These are phyloP conservation scores for Drosophila lini DNA, from an alignment of 1,140 invertebrate genomes.

Conservation along the genomic window DNA sequence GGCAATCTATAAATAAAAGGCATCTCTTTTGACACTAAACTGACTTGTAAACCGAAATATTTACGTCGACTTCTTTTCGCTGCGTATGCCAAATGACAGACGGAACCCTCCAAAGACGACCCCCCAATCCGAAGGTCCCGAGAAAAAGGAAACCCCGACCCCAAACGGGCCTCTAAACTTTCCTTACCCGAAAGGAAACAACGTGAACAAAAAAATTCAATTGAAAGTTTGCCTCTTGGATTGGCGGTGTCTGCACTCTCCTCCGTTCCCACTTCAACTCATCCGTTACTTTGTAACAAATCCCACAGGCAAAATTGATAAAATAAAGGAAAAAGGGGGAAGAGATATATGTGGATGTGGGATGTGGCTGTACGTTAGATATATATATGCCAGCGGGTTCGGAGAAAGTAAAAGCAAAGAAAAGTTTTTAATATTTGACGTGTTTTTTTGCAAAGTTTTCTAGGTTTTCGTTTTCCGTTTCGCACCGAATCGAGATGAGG, in stretches of 20 bases:
- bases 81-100: constrained; percentile 67
- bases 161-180: constrained; percentile 51
- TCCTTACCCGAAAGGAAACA: constrained; percentile 44
- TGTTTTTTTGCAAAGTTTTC: constrained; percentile 60
- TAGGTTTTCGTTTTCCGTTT: constrained; percentile 41
- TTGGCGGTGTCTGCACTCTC: constrained; percentile 48
- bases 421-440: constrained; percentile 81
- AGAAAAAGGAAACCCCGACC: constrained; percentile 27
- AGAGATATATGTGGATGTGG: constrained; percentile 20
- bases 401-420: constrained; percentile 75
- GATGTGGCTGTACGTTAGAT: constrained; percentile 23
- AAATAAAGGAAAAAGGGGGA: constrained; percentile 50
- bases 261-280: constrained; percentile 39
- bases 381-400: constrained; percentile 37
- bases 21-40: constrained; percentile 75
- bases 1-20: constrained; percentile 75
- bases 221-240: constrained; percentile 75
- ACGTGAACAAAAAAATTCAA: constrained; percentile 66
- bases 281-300: constrained; percentile 78
- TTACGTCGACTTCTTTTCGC: constrained; percentile 52
- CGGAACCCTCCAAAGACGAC: constrained; percentile 23
- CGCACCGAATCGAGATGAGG: constrained; percentile 58
- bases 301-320: constrained; percentile 80
- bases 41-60: constrained; percentile 80
- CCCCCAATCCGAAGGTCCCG: constrained; percentile 16